These are phyloP conservation scores for Siniperca undulata DNA, from an alignment of 2,797 vertebrate genomes.

Conservation along the genomic window DNA sequence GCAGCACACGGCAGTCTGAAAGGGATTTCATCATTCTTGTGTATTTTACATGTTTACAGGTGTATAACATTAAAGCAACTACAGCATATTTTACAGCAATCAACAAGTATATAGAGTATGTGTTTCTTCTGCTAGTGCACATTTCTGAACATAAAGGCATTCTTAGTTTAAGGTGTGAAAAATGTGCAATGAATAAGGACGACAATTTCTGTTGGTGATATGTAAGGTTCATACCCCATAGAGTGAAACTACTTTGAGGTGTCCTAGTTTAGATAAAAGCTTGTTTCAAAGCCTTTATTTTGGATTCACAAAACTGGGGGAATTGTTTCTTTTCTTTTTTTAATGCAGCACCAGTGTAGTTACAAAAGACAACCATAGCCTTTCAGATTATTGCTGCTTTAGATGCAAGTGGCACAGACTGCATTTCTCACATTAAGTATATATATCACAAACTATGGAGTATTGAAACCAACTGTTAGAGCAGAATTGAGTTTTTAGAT, in stretches of 20 bases:
- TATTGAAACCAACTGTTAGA: conserved; percentile 17
- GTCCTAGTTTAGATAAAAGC: conserved; percentile 79
- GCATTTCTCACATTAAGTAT: no score
- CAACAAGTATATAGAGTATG: background rate
- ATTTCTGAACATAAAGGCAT: conserved; percentile 10
- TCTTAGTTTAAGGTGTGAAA: conserved; percentile 58
- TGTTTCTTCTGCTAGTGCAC: conserved; percentile 22
- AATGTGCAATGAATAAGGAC: conserved; percentile 60
- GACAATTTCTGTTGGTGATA: conserved; percentile 64
- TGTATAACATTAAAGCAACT: background rate
- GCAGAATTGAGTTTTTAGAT: conserved; percentile 34
- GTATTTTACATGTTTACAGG: conserved; percentile 13
- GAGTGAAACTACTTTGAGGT: conserved; percentile 62
- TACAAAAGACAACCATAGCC: background rate
- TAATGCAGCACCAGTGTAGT: conserved; percentile 6
- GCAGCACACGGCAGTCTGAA: background rate
- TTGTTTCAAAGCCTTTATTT: conserved; percentile 72
- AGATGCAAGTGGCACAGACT: background rate
- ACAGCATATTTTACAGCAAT: background rate
- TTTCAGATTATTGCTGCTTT: background rate
- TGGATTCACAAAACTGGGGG: conserved; percentile 49
- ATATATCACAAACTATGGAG: background rate
- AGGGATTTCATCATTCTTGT: background rate
- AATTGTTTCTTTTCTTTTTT: conserved; percentile 9
- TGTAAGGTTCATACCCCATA: conserved; percentile 40